phyloP scores from a whole-genome alignment of 2,113 vertebrate species.

The Odontesthes bonariensis region DNA sequence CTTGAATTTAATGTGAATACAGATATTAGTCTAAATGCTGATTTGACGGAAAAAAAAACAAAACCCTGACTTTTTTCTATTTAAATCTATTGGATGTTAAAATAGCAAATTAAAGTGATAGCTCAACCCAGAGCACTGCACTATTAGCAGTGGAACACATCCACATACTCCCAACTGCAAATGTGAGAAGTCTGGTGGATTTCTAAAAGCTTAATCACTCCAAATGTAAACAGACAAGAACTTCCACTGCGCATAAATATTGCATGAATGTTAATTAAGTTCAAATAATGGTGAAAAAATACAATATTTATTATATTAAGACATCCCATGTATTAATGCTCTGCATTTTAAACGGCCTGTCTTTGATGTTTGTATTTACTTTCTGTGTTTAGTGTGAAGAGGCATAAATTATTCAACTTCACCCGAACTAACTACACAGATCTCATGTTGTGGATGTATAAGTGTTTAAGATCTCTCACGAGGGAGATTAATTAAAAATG shows the following conservation, averaged over 20 bases:
- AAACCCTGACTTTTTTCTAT: slow-evolving; percentile 3
- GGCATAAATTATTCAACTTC: slow-evolving; percentile 81
- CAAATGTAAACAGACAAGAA: slow-evolving; percentile 81
- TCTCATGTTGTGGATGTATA: slow-evolving; percentile 80
- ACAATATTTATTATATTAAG: slow-evolving; percentile 82
- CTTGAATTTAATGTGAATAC: slow-evolving; percentile 13
- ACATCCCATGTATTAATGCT: slow-evolving; percentile 66
- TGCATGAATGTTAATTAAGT: slow-evolving; percentile 84
- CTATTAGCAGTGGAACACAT: slow-evolving; percentile 27
- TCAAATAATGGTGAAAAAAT: slow-evolving; percentile 82
- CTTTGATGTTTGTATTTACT: slow-evolving; percentile 87
- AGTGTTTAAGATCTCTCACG: slow-evolving; percentile 85
- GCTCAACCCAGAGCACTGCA: slow-evolving; percentile 11
- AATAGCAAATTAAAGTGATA: slow-evolving; percentile 22
- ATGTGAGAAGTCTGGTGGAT: slow-evolving; percentile 53
- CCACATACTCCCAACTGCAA: slow-evolving; percentile 18
- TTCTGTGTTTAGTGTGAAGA: slow-evolving; percentile 71
- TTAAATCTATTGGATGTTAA: slow-evolving; percentile 35
- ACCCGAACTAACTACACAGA: slow-evolving; percentile 78
- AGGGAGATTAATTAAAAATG: slow-evolving; percentile 88
- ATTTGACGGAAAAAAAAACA: slow-evolving; percentile 7
- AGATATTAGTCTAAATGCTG: background rate
- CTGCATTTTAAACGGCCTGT: slow-evolving; percentile 75
- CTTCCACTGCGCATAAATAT: slow-evolving; percentile 80
- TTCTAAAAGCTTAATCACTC: slow-evolving; percentile 77